A percentile compares a stretch with the other conserved stretches of the same genome.
phyloP scores from a whole-genome alignment of 2,113 vertebrate species.

The Glaucidium brasilianum region DNA sequence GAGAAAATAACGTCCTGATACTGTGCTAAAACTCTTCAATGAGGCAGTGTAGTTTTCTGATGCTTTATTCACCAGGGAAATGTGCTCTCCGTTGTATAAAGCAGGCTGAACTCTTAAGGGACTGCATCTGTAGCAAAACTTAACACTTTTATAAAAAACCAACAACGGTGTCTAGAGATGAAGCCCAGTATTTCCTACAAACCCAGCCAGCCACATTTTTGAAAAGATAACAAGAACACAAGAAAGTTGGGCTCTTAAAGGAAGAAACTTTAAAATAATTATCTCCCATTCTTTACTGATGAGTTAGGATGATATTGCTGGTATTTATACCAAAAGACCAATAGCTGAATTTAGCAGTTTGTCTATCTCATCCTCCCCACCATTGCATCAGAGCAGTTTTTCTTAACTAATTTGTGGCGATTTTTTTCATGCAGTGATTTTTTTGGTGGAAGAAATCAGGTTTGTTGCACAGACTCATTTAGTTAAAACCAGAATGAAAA shows the following conservation, averaged over 20 bases:
- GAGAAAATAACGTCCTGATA: not conserved
- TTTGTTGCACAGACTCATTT: not conserved
- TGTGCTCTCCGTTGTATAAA: not conserved
- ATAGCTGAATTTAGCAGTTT: not conserved
- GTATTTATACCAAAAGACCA: not conserved
- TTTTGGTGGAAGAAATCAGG: not conserved
- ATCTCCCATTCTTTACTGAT: not conserved
- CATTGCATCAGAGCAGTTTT: not conserved
- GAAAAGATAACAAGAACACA: not conserved
- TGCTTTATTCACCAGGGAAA: not conserved
- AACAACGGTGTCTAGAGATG: not conserved
- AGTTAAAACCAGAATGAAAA: not conserved
- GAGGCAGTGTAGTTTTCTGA: accelerated
- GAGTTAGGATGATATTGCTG: not conserved
- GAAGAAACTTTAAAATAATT: not conserved
- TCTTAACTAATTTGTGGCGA: not conserved
- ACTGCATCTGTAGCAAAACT: not conserved
- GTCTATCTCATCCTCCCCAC: not conserved
- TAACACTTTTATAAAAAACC: not conserved
- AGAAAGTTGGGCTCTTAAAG: not conserved
- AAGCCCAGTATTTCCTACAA: not conserved
- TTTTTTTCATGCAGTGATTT: not conserved
- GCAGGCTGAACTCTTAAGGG: not conserved
- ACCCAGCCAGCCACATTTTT: accelerated
- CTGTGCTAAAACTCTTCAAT: not conserved